These are phyloP conservation scores for Atrichornis clamosus DNA, from an alignment of 2,113 vertebrate genomes.

Conservation along the genomic window DNA sequence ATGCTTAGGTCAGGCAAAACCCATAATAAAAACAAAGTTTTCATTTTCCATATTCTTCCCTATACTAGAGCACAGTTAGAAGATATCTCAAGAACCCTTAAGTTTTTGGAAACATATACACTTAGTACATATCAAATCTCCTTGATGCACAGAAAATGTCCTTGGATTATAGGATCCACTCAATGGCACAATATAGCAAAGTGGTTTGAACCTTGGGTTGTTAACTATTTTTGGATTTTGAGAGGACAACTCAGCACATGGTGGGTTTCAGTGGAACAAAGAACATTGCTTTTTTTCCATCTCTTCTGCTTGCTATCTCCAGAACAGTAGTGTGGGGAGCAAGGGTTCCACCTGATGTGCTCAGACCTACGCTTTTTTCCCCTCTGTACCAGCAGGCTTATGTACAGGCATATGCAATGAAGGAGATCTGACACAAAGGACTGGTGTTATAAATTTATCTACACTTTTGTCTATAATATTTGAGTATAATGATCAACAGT, in stretches of 20 bases:
- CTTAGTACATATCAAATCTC: background rate
- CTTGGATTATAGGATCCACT: background rate
- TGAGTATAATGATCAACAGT: background rate
- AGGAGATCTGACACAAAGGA: background rate
- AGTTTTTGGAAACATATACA: background rate
- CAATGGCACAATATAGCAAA: background rate
- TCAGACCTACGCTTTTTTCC: background rate
- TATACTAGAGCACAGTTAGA: background rate
- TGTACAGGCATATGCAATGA: accelerated
- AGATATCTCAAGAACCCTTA: background rate
- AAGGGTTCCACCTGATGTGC: background rate
- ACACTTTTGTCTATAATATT: background rate
- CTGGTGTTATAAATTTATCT: background rate
- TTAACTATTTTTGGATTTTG: background rate
- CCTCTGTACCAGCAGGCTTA: background rate
- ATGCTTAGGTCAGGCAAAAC: background rate
- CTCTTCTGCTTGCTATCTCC: background rate
- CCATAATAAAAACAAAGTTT: background rate
- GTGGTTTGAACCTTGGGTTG: background rate
- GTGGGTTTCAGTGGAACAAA: background rate
- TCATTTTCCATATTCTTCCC: background rate
- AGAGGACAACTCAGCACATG: background rate
- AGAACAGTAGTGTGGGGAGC: background rate
- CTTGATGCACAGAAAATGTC: background rate
- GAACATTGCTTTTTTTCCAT: background rate